Evolutionary conservation across 2,113 vertebrate genomes (phyloP).

Genomic region (Aegotheles bennettii): DNA sequence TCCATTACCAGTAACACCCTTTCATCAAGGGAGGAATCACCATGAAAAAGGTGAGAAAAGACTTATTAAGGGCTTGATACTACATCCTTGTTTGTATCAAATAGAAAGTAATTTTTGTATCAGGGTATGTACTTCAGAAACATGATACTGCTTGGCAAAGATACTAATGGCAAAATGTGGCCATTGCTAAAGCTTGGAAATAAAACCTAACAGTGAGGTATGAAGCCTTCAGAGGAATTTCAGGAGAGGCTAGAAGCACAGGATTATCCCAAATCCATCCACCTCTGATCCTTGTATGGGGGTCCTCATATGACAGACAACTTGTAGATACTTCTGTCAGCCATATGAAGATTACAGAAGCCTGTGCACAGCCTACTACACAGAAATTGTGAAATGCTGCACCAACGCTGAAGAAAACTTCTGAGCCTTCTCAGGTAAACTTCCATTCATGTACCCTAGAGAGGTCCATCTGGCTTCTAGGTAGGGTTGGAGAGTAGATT

Average conservation of each 20-base stretch:
- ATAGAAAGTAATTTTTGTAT: neutral
- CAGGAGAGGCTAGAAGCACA: neutral
- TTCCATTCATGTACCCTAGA: neutral
- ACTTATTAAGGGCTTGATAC: neutral
- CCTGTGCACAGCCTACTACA: neutral
- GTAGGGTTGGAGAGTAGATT: neutral
- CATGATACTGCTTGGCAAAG: neutral
- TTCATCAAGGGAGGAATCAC: neutral
- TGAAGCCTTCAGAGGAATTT: neutral
- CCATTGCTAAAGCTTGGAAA: neutral
- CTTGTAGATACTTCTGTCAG: neutral
- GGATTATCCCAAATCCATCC: neutral
- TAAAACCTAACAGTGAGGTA: neutral
- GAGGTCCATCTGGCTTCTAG: neutral
- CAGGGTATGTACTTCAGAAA: neutral
- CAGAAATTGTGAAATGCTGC: neutral
- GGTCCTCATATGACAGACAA: neutral
- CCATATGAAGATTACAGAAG: neutral
- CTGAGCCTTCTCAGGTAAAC: neutral
- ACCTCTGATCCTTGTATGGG: fast-evolving
- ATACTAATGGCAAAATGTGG: neutral
- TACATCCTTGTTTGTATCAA: neutral
- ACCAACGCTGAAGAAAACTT: neutral
- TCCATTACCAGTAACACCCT: neutral
- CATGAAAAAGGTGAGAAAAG: neutral